These are phyloP conservation scores for Heliangelus exortis DNA, from an alignment of 2,797 vertebrate species.

Conservation along the genomic window DNA sequence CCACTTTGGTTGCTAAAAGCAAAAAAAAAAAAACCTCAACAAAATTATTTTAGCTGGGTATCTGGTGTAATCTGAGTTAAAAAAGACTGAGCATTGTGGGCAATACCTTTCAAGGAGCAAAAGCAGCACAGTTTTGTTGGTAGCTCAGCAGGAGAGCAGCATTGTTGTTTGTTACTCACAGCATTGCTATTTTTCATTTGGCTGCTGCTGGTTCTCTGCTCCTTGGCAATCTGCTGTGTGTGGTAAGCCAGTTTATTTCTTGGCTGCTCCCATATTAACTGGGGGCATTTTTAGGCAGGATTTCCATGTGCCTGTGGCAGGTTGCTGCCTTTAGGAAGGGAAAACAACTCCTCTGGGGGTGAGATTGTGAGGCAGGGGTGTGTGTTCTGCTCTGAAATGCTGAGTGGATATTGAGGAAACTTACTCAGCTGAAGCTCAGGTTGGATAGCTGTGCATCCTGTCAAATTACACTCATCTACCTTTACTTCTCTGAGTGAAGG, in stretches of 20 bases:
- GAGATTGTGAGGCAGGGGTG: neutral
- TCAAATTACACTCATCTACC: neutral
- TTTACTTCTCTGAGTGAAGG: neutral
- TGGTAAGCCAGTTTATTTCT: neutral
- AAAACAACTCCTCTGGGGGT: neutral
- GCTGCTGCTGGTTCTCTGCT: neutral
- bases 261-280: neutral
- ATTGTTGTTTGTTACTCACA: neutral
- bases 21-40: neutral
- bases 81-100: neutral
- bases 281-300: neutral
- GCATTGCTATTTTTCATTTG: constrained; percentile 2
- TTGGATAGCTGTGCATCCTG: neutral
- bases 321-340: neutral
- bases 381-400: neutral
- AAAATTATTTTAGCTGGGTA: neutral
- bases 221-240: neutral
- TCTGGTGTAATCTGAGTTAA: neutral
- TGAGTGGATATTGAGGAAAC: neutral
- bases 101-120: neutral
- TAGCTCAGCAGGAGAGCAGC: neutral
- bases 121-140: neutral
- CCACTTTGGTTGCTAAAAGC: neutral
- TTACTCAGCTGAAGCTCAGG: neutral
- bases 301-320: neutral